phyloP scores from a whole-genome alignment of 2,113 vertebrate genomes.

The Nerophis lumbriciformis region DNA sequence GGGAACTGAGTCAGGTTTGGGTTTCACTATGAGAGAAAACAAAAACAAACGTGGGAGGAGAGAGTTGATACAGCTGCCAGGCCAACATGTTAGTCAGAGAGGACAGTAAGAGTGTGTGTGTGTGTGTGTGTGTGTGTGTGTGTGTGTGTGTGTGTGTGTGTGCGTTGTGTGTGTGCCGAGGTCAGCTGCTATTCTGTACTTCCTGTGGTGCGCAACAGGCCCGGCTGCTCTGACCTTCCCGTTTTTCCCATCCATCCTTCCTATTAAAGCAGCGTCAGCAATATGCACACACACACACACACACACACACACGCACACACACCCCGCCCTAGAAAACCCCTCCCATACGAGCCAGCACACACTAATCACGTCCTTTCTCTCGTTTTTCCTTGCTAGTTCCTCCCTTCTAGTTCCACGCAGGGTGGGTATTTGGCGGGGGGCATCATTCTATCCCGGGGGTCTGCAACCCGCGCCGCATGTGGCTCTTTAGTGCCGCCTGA shows the following conservation, averaged over 20 bases:
- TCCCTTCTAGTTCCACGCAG: not conserved
- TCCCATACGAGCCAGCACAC: slow-evolving; percentile 8
- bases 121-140: not conserved
- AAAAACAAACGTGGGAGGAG: slow-evolving; percentile 14
- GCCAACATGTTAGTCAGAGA: slow-evolving; percentile 12
- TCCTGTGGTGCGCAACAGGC: slow-evolving; percentile 27
- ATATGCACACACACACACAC: not conserved
- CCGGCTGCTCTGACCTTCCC: slow-evolving; percentile 31
- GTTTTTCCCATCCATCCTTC: slow-evolving; percentile 21
- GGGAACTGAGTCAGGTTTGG: slow-evolving; percentile 19
- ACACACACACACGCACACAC: not conserved
- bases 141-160: slow-evolving; percentile 15
- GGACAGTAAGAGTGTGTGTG: slow-evolving; percentile 1
- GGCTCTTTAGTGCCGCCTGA: too few species aligned
- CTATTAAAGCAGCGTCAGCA: slow-evolving; percentile 28
- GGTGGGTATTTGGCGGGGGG: not conserved
- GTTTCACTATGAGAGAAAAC: slow-evolving; percentile 17
- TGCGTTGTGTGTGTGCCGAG: slow-evolving; percentile 10
- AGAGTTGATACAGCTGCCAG: slow-evolving; percentile 42
- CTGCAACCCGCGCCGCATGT: too few species aligned
- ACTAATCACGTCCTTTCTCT: slow-evolving; percentile 2
- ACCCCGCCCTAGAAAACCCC: slow-evolving; percentile 24
- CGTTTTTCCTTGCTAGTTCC: not conserved
- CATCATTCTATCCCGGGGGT: slow-evolving; percentile 8
- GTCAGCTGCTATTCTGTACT: slow-evolving; percentile 35